A percentile compares a stretch with the other conserved stretches of the same genome.
phyloP scores from a whole-genome alignment of 2,888 invertebrate genomes.

The Ypsolopha scabrella region DNA sequence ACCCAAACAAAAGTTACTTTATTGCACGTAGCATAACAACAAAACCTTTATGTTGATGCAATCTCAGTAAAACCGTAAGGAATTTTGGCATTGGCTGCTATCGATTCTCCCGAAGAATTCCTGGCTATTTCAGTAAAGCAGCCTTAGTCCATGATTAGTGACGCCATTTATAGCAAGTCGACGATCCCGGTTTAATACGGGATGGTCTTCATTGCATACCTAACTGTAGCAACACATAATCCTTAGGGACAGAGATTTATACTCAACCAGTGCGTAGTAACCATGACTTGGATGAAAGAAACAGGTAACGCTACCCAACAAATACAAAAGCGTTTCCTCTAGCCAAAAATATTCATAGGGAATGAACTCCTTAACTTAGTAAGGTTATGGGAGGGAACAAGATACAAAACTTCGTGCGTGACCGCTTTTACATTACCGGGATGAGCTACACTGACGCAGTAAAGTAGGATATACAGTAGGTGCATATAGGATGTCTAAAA shows the following conservation, averaged over 20 bases:
- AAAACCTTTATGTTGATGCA: too few species aligned
- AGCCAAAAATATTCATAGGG: slow-evolving; percentile 16
- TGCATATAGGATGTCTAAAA: too few species aligned
- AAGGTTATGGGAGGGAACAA: slow-evolving; percentile 25
- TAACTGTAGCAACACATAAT: slow-evolving; percentile 6
- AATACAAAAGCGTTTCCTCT: slow-evolving; percentile 20
- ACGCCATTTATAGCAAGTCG: slow-evolving; percentile 25
- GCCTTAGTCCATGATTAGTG: slow-evolving; percentile 33
- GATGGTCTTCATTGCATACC: slow-evolving; percentile 14
- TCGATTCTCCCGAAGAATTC: slow-evolving; percentile 35
- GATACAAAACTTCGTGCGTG: slow-evolving; percentile 31
- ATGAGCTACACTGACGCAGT: slow-evolving; percentile 31
- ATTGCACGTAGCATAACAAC: too few species aligned
- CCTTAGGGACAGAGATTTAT: slow-evolving; percentile 27
- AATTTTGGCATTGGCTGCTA: slow-evolving; percentile 23
- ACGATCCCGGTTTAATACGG: slow-evolving; percentile 11
- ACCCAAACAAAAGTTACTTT: too few species aligned
- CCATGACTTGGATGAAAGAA: slow-evolving; percentile 20
- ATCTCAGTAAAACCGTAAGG: slow-evolving; percentile 9
- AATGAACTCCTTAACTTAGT: slow-evolving; percentile 18
- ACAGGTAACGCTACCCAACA: slow-evolving; percentile 16
- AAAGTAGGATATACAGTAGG: slow-evolving; percentile 7
- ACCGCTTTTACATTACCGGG: slow-evolving; percentile 32
- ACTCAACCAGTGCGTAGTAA: slow-evolving; percentile 12
- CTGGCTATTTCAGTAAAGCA: slow-evolving; percentile 38